Evolutionary conservation across 2,113 vertebrate genomes (phyloP).

Genomic region (Ellobius talpinus): DNA sequence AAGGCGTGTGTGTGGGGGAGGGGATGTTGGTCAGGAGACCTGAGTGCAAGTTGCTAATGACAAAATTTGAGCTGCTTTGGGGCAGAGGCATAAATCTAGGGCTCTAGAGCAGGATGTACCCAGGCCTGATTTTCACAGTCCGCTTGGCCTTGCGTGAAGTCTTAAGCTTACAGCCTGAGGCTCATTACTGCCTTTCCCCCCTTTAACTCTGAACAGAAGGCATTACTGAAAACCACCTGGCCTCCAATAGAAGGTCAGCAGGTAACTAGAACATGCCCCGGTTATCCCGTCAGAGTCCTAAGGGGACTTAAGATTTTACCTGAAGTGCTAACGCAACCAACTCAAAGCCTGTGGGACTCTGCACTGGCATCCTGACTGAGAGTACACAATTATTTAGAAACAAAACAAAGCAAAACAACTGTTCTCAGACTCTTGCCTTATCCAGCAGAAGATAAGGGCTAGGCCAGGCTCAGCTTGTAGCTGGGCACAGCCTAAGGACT

Average conservation of each 20-base stretch:
- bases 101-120: background rate
- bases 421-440: slow-evolving; percentile 56
- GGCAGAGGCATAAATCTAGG: background rate
- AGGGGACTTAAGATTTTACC: background rate
- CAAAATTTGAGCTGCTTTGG: background rate
- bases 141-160: background rate
- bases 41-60: background rate
- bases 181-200: background rate
- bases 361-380: slow-evolving; percentile 4
- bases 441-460: slow-evolving; percentile 11
- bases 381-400: slow-evolving; percentile 55
- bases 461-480: background rate
- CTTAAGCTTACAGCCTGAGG: background rate
- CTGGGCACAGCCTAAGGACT: slow-evolving; percentile 1
- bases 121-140: background rate
- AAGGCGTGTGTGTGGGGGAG: background rate
- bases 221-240: background rate
- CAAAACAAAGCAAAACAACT: background rate
- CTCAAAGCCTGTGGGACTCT: slow-evolving; percentile 49
- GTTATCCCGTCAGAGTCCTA: slow-evolving; percentile 37
- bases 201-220: background rate
- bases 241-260: background rate
- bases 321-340: background rate
- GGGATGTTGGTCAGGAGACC: background rate
- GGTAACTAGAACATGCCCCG: background rate